A percentile compares a stretch with the other conserved stretches of the same genome.
Conservation (phyloP, 2,113 vertebrate species). For the Empidonax alnorum region DNA sequence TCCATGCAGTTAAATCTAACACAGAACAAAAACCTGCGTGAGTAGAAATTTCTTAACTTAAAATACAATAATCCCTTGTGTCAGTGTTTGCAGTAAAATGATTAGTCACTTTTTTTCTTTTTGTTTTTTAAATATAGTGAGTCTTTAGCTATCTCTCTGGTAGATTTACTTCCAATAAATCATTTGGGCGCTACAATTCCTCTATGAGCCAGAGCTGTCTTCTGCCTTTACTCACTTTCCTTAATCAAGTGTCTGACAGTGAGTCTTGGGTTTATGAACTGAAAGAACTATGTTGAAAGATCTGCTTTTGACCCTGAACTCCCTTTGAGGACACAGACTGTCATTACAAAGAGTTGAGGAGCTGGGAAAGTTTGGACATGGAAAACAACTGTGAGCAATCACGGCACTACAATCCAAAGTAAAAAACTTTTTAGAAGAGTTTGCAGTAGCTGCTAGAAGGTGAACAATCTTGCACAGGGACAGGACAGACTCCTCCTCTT, state of each 20-base stretch:
- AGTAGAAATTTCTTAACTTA: background rate
- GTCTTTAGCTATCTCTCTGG: background rate
- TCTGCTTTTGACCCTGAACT: background rate
- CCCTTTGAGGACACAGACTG: background rate
- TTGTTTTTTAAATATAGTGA: background rate
- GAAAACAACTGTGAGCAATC: background rate
- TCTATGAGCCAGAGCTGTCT: background rate
- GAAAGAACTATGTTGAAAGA: background rate
- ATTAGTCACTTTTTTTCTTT: background rate
- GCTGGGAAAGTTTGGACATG: background rate
- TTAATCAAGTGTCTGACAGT: background rate
- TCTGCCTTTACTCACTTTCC: background rate
- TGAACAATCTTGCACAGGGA: background rate
- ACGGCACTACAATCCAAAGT: background rate
- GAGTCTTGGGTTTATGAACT: background rate
- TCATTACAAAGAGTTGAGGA: background rate
- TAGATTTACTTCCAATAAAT: background rate
- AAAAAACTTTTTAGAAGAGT: background rate
- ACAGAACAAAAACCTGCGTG: background rate
- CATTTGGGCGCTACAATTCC: background rate
- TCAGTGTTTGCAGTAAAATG: background rate
- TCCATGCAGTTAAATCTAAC: background rate
- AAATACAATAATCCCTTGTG: background rate
- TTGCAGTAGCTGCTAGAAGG: background rate
- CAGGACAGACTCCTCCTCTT: background rate